phyloP scores from a whole-genome alignment of 1,140 invertebrate species.

The Drosophila elegans region DNA sequence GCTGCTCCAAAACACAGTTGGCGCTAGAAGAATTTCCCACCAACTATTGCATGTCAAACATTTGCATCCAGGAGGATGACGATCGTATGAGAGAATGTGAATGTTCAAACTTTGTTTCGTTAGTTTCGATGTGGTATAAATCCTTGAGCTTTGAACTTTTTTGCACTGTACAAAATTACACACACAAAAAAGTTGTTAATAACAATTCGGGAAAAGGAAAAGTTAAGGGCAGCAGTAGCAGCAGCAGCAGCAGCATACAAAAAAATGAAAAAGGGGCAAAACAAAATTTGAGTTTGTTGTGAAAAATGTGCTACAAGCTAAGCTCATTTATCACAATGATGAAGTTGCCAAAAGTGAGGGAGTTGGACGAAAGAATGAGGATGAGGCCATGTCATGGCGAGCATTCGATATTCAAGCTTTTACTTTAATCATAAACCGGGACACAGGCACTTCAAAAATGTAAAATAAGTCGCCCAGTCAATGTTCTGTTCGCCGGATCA shows the following conservation, averaged over 20 bases:
- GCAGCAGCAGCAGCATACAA: too few relatives aligned
- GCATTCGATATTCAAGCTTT: conserved; percentile 64
- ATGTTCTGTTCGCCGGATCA: conserved; percentile 32
- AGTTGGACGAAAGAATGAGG: conserved; percentile 1
- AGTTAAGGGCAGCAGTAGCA: conserved; percentile 14
- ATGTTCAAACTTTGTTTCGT: conserved; percentile 67
- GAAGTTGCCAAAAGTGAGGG: conserved; percentile 54
- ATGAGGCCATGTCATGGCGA: conserved; percentile 36
- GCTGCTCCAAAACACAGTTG: conserved; percentile 37
- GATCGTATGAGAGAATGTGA: conserved; percentile 65
- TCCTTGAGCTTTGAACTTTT: conserved; percentile 74
- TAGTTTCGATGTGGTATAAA: conserved; percentile 69
- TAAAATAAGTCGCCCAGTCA: conserved; percentile 56
- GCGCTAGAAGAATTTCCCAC: conserved; percentile 44
- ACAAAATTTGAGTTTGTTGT: conserved; percentile 47
- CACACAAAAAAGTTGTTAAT: conserved; percentile 61
- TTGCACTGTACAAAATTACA: conserved; percentile 23
- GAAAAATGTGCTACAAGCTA: conserved; percentile 59
- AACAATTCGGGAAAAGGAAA: conserved; percentile 62
- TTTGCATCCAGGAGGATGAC: conserved; percentile 51
- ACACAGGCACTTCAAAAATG: conserved; percentile 48
- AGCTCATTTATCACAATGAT: conserved; percentile 75
- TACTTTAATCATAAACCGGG: conserved; percentile 70
- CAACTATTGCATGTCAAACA: conserved; percentile 53
- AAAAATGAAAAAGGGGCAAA: conserved; percentile 2